Evolutionary conservation across 1,140 invertebrate species (phyloP).

Genomic region (Ladona fulva): DNA sequence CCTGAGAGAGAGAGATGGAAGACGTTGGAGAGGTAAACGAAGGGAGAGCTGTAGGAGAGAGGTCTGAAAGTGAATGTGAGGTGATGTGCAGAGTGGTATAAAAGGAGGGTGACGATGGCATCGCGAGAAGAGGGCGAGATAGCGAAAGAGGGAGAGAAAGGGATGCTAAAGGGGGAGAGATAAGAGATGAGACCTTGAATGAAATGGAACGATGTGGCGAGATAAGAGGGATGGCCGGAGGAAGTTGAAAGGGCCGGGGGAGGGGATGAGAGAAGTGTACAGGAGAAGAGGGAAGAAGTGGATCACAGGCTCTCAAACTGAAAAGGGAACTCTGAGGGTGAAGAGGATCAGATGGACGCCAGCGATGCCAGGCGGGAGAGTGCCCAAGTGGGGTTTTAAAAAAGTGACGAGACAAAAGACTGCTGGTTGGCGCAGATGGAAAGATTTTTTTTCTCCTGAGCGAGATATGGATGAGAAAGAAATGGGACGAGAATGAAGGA

Average conservation of each 20-base stretch:
- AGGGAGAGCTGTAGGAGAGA: too few relatives aligned
- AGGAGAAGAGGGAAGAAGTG: background rate
- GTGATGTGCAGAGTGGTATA: too few relatives aligned
- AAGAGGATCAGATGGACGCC: background rate
- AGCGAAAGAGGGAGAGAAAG: background rate
- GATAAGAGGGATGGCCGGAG: background rate
- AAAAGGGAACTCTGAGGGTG: background rate
- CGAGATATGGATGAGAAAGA: background rate
- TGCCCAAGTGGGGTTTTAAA: background rate
- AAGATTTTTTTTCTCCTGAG: background rate
- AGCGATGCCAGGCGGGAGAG: background rate
- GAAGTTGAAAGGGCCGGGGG: background rate
- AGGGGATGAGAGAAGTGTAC: background rate
- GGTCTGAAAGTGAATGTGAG: too few relatives aligned
- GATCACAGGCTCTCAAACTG: background rate
- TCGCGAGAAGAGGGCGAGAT: background rate
- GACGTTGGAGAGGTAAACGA: too few relatives aligned
- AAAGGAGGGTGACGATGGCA: too few relatives aligned
- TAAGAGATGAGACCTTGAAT: background rate
- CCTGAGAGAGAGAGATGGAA: too few relatives aligned
- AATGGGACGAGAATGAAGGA: background rate
- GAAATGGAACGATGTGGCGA: background rate
- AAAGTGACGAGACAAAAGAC: conserved; percentile 5
- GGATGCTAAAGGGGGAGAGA: background rate
- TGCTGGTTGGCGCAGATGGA: background rate